These are phyloP conservation scores for Melanotaenia parkinsoni DNA, from an alignment of 2,797 vertebrate genomes.

Conservation along the genomic window DNA sequence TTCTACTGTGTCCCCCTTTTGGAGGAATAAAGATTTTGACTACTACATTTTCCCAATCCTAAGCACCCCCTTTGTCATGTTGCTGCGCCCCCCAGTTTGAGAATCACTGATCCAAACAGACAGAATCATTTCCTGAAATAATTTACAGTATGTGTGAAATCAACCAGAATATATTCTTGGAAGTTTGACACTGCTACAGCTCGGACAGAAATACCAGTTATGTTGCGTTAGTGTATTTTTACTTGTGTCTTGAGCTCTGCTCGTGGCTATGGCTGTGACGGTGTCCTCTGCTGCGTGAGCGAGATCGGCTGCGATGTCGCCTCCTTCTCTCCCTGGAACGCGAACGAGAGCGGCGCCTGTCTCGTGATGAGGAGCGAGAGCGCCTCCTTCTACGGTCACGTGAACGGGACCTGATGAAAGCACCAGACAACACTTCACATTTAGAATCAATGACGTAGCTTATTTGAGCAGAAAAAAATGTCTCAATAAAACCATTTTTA, in stretches of 20 bases:
- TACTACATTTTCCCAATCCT: too few species aligned
- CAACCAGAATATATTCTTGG: too few species aligned
- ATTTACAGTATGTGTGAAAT: not conserved
- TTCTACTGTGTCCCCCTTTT: too few species aligned
- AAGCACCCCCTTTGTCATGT: too few species aligned
- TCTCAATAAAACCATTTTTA: constrained; percentile 49
- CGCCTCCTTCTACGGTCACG: constrained; percentile 88
- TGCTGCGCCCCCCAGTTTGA: too few species aligned
- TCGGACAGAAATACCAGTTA: not conserved
- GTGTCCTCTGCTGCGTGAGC: constrained; percentile 89
- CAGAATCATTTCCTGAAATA: not conserved
- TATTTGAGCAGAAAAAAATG: not conserved
- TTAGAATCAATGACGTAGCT: not conserved
- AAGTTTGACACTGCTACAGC: too few species aligned
- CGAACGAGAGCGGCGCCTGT: constrained; percentile 82
- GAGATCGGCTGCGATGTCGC: constrained; percentile 89
- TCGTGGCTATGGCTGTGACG: constrained; percentile 86
- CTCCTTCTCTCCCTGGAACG: constrained; percentile 86
- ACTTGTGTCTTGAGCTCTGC: constrained; percentile 90
- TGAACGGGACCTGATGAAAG: constrained; percentile 86
- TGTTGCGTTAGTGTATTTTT: constrained; percentile 15
- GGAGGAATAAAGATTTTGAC: too few species aligned
- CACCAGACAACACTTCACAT: fast-evolving
- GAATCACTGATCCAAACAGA: not conserved
- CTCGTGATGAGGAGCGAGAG: constrained; percentile 79